These are phyloP conservation scores for Bombus confusus DNA, from an alignment of 1,140 invertebrate genomes.

Conservation along the genomic window DNA sequence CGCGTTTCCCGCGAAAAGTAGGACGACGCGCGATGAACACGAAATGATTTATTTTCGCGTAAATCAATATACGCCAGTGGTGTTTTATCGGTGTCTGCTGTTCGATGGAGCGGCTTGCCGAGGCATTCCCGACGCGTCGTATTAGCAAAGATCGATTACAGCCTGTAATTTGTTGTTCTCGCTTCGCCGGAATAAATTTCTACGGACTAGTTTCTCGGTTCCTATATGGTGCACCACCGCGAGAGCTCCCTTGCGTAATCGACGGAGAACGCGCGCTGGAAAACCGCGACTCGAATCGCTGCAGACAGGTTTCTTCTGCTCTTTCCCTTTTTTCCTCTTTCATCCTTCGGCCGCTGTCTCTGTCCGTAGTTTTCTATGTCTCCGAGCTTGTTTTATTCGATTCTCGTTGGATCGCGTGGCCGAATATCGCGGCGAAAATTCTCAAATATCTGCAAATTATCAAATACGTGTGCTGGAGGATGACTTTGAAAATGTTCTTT, in stretches of 20 bases:
- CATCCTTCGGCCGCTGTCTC: not conserved
- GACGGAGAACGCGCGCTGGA: slow-evolving; percentile 38
- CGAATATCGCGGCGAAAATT: too few relatives aligned
- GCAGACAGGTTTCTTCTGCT: slow-evolving; percentile 41
- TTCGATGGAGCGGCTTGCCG: slow-evolving; percentile 59
- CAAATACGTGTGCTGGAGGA: fast-evolving
- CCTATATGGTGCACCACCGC: slow-evolving; percentile 42
- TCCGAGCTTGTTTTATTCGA: not conserved
- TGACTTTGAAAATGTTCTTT: too few relatives aligned
- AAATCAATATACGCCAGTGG: slow-evolving; percentile 62
- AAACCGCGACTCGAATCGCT: slow-evolving; percentile 31
- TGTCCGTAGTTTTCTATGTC: too few relatives aligned
- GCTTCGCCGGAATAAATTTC: slow-evolving; percentile 79
- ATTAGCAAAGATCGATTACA: slow-evolving; percentile 80
- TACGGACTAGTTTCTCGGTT: slow-evolving; percentile 65
- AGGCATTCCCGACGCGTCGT: slow-evolving; percentile 74
- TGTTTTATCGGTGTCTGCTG: slow-evolving; percentile 53
- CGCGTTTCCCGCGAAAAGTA: slow-evolving; percentile 1
- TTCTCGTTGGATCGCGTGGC: not conserved
- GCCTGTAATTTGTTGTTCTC: slow-evolving; percentile 80
- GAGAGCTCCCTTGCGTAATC: slow-evolving; percentile 47
- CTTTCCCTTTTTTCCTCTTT: not conserved
- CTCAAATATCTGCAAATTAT: too few relatives aligned
- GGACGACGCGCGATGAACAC: slow-evolving; percentile 8
- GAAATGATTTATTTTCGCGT: slow-evolving; percentile 52